phyloP scores from a whole-genome alignment of 2,888 invertebrate species.

The Therioaphis trifolii region DNA sequence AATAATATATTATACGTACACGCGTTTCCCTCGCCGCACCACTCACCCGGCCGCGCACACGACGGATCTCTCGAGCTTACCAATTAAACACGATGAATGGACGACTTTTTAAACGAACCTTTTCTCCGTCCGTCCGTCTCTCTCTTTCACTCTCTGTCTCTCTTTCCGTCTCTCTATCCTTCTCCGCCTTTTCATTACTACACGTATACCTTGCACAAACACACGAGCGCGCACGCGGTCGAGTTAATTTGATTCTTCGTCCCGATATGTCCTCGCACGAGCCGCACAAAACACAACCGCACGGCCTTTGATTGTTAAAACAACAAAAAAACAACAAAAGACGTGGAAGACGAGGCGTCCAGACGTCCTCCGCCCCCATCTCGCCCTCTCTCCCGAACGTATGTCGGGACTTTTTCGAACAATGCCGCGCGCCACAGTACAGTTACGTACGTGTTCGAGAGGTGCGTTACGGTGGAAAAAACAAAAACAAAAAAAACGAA shows the following conservation, averaged over 20 bases:
- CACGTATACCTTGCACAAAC: no score
- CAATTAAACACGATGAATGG: conserved; percentile 29
- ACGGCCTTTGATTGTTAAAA: background rate
- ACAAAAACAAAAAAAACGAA: no score
- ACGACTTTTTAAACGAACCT: conserved; percentile 4
- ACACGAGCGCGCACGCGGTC: background rate
- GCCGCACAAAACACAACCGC: background rate
- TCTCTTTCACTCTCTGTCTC: no score
- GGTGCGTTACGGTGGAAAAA: no score
- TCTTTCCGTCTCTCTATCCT: no score
- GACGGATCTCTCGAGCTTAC: background rate
- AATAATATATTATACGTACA: no score
- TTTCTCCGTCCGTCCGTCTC: background rate
- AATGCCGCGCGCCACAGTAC: no score
- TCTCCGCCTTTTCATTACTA: background rate
- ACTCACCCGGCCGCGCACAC: background rate
- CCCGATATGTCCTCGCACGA: background rate
- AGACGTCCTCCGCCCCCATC: no score
- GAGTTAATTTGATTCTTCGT: conserved; percentile 8
- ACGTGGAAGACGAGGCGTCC: background rate
- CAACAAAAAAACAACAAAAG: background rate
- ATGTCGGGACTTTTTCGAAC: no score
- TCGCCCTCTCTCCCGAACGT: no score
- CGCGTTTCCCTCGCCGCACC: background rate
- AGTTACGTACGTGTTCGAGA: no score